A percentile compares a stretch with the other conserved stretches of the same genome.
Evolutionary conservation across 92 coral and sea anemone species (phyloP).

Genomic region (Muricea muricata): DNA sequence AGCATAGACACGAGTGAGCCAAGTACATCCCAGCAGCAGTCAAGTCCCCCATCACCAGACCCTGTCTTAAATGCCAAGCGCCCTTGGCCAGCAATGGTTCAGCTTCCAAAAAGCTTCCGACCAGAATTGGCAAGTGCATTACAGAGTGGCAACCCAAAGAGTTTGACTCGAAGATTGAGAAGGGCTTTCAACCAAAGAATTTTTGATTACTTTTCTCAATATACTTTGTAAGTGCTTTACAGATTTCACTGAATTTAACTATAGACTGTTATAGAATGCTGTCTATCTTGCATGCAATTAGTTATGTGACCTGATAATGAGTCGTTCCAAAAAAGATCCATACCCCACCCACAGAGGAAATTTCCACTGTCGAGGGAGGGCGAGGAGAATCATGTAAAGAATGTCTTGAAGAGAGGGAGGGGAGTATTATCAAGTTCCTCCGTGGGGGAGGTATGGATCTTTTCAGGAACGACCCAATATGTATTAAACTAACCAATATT

Average conservation of each 20-base stretch:
- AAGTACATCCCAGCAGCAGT: neutral
- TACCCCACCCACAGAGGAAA: too few species aligned
- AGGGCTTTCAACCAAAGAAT: constrained; percentile 41
- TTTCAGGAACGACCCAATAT: too few species aligned
- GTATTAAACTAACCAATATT: neutral
- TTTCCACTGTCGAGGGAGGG: too few species aligned
- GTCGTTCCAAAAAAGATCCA: neutral
- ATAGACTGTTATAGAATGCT: neutral
- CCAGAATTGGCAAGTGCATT: constrained; percentile 41
- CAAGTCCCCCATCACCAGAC: neutral
- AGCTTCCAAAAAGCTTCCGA: constrained; percentile 55
- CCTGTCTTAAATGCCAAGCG: constrained; percentile 59
- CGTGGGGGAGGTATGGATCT: too few species aligned
- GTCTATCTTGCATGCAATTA: constrained; percentile 5
- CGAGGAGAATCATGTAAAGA: too few species aligned
- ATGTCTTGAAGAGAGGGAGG: too few species aligned
- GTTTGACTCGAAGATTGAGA: constrained; percentile 52
- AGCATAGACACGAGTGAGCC: too few species aligned
- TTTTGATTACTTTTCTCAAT: constrained; percentile 65
- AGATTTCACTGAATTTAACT: neutral
- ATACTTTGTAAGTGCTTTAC: constrained; percentile 63
- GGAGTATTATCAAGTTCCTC: too few species aligned
- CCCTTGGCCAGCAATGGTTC: constrained; percentile 60
- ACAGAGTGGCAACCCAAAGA: neutral
- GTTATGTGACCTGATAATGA: too few species aligned